Conservation (phyloP, 2,113 vertebrate genomes). For the Apodemus sylvaticus region DNA sequence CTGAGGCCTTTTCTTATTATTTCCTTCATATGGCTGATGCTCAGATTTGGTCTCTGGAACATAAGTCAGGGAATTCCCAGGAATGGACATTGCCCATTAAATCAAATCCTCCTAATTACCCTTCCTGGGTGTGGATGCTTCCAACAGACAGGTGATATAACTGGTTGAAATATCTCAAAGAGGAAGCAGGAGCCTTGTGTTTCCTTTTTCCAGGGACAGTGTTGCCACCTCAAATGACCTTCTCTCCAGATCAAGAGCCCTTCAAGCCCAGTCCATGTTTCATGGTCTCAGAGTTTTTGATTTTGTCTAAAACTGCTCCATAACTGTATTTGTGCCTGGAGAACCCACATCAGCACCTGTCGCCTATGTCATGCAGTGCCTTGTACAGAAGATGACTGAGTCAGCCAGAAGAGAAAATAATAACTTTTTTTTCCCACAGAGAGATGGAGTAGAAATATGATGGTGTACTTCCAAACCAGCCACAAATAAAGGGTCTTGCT, state of each 20-base stretch:
- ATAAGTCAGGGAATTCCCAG: neutral
- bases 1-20: no score
- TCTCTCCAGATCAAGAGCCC: neutral
- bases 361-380: neutral
- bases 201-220: neutral
- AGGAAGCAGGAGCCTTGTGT: neutral
- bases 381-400: slow-evolving; percentile 34
- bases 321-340: neutral
- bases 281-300: neutral
- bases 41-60: neutral
- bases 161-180: neutral
- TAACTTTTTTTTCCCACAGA: neutral
- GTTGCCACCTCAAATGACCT: neutral
- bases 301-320: neutral
- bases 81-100: rapidly evolving
- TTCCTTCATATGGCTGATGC: rapidly evolving
- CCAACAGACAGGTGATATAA: neutral
- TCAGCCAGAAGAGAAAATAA: neutral
- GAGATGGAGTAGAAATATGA: neutral
- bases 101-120: neutral
- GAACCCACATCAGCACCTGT: neutral
- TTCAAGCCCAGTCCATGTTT: neutral
- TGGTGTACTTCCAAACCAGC: slow-evolving; percentile 44
- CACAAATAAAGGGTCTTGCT: slow-evolving; percentile 46
- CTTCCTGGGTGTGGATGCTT: neutral